Base-by-base conservation (phyloP, 2,113 vertebrate species). In the Benitochromis conjunctus region DNA sequence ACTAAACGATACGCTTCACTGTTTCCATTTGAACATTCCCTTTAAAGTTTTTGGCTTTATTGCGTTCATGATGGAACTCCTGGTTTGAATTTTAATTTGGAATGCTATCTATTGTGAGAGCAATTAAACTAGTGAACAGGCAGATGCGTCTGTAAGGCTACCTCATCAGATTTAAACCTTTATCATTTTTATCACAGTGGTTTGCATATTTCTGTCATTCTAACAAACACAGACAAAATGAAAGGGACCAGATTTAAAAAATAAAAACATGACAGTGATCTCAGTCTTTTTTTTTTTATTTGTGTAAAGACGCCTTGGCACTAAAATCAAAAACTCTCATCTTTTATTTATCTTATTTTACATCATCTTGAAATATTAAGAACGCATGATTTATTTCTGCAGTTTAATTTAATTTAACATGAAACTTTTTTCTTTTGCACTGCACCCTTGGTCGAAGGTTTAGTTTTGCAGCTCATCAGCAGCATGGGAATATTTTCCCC, bases 401-500 rank as follows among this genome's bases (percentile, higher is more conserved):
- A 2, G 16, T 74, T 74, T 51, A 48, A 19, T 51, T 74, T 14
- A 14, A 46, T 46, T 46, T 48, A 82, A 34, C 29, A 19, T 51
- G 12, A 31, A 60, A 0, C 34, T 6, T 48, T 58, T 18, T 53
- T 24, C 21, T 56, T 43, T 11, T 31, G 9, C 55, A 3, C 21
- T 18, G 12, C 55, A 5, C 29, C 6, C 14, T 34, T 82, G 34
- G 11, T 29, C n/a, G 1, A 5, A 83, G 79, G 48, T 53, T 60
- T 21, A 21, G 21, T 48, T 84, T 13, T 36, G 36, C 56, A 18
- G 36, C 76, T 31, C 69, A 3, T 89, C 31, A 34, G 54, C 43
- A 87, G 66, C 79, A 84, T 90, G 85, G 80, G 90, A 85, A 87
- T 54, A 74, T 87, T 91, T 89, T 87, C 69, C 79, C 79, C 58